phyloP scores from a whole-genome alignment of 2,797 vertebrate genomes.

The Arnoldichthys spilopterus region DNA sequence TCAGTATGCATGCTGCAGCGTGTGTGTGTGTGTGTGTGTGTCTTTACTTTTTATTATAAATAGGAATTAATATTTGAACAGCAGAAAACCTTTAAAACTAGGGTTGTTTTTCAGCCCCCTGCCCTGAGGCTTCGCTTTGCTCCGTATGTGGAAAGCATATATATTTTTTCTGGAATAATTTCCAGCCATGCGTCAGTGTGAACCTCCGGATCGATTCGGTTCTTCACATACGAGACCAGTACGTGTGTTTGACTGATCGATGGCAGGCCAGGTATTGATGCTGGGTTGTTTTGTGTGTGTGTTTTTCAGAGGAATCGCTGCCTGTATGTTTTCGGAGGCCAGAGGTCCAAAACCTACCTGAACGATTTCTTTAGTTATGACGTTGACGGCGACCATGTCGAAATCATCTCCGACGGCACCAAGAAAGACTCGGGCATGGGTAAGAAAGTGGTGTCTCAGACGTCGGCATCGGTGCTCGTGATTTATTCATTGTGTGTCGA shows the following conservation, averaged over 20 bases:
- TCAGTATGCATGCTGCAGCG: conserved; percentile 56
- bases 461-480: background rate
- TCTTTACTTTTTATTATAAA: too few relatives aligned
- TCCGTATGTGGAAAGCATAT: too few relatives aligned
- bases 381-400: conserved; percentile 95
- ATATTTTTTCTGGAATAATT: too few relatives aligned
- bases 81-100: too few relatives aligned
- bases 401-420: conserved; percentile 98
- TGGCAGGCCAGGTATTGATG: background rate
- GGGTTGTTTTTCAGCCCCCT: too few relatives aligned
- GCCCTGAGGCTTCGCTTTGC: too few relatives aligned
- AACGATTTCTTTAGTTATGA: conserved; percentile 99
- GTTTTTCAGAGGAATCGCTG: conserved; percentile 92
- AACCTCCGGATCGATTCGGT: background rate
- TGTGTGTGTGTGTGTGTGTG: too few relatives aligned
- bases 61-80: too few relatives aligned
- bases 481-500: background rate
- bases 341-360: conserved; percentile 97
- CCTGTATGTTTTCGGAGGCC: conserved; percentile 96
- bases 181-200: too few relatives aligned
- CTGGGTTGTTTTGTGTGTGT: background rate
- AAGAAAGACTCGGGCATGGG: conserved; percentile 99
- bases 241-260: background rate
- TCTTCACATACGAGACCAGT: background rate
- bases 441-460: conserved; percentile 57